Evolutionary conservation across 2,113 vertebrate genomes (phyloP), one percentile per base, ranked within the genome.

Genomic region (Stigmatopora argus): DNA sequence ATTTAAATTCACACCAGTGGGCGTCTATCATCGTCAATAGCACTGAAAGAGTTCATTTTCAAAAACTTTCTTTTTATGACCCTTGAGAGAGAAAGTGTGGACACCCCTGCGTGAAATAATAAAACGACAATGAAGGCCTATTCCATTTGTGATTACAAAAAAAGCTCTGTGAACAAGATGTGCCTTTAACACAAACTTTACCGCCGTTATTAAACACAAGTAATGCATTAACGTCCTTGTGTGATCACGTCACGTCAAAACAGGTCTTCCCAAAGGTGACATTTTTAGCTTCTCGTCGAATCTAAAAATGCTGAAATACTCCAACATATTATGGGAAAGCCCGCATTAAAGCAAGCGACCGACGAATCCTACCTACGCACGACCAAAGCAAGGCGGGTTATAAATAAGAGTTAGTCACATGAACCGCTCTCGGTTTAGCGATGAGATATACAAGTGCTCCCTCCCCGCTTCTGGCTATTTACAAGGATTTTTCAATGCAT

Each of bases 131-230:
- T 70, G 71, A 77, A 74, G 79, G 81, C 84, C 78, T 69, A 70
- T 64, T 51, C 38, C 38, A 41, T 3, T 31, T 69, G 77, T 66
- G 66, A 78, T 69, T 13, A 34, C 48, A 55, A 70, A 64, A 52
- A 53, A 26, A 52, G 78, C 73, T 62, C 80, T 76, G 75, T 71
- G 2, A 77, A 83, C 79, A 88, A 77, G 46, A 81, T 78, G 72
- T 67, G 78, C 67, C 45, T 70, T 74, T 47, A 38, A 53, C 46
- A 73, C 73, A 62, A 66, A 58, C 71, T 71, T 48, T 62, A 63
- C 82, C 76, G 68, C 69, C 80, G 84, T 78, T 38, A 41, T 56
- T 73, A 69, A 67, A 73, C 52, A 70, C 47, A 70, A 61, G 45
- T 57, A 55, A 55, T 15, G 12, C 21, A 26, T 26, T 11, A n/a